Percentiles rank a stretch among this genome's conserved stretches.
These are phyloP conservation scores for Diabrotica balteata DNA, from an alignment of 2,888 invertebrate species.

Conservation along the genomic window DNA sequence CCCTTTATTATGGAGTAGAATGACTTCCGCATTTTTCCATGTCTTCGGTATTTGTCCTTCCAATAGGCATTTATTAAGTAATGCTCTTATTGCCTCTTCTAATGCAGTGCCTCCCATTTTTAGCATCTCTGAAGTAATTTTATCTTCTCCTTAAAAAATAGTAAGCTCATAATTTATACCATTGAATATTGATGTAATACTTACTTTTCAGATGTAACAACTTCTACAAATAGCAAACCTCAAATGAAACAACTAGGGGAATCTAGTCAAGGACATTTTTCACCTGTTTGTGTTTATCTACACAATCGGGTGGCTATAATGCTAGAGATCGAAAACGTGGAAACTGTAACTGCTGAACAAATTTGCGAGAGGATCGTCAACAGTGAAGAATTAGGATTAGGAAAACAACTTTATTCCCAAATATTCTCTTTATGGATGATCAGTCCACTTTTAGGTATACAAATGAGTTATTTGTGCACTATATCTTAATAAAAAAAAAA, in stretches of 20 bases:
- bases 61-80: too few species aligned
- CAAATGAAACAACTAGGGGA: conserved; percentile 7
- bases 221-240: not conserved
- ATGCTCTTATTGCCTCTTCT: too few species aligned
- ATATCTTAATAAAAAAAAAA: too few species aligned
- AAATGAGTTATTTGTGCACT: too few species aligned
- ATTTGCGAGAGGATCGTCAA: conserved; percentile 70
- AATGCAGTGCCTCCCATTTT: too few species aligned
- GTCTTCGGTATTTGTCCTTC: too few species aligned
- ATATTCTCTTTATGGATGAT: conserved; percentile 95
- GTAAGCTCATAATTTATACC: too few species aligned
- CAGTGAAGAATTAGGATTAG: conserved; percentile 80
- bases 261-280: not conserved
- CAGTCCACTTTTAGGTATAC: conserved; percentile 81
- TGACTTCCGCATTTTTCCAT: too few species aligned
- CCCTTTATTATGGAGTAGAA: too few species aligned
- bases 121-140: too few species aligned
- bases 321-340: conserved; percentile 83
- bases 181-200: not conserved
- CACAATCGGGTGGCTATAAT: conserved; percentile 83
- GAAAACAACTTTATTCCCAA: conserved; percentile 78
- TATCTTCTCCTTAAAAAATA: too few species aligned
- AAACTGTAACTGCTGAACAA: conserved; percentile 67
- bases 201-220: not conserved
- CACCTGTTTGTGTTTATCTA: conserved; percentile 73